Conservation (phyloP, 1,140 invertebrate species). For the Drosophila triauraria region DNA sequence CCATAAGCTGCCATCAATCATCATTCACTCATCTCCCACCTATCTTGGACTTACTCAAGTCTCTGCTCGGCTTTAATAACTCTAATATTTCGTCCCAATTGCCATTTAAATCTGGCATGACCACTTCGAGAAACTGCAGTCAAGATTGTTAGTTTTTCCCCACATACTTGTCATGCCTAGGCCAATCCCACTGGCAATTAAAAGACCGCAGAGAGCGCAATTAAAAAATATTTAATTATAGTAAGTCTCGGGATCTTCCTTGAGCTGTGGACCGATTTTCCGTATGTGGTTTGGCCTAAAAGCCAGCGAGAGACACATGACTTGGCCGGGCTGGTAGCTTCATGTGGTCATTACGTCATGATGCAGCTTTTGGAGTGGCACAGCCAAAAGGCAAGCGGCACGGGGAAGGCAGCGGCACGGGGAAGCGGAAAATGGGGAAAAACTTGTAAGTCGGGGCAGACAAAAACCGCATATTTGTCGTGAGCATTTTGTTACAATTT, state of each 20-base stretch:
- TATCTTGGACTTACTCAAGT: not conserved
- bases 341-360: constrained; percentile 55
- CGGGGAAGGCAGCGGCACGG: not conserved
- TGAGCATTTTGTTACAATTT: constrained; percentile 57
- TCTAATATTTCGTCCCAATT: constrained; percentile 14
- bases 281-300: constrained; percentile 42
- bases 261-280: constrained; percentile 50
- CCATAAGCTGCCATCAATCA: not conserved
- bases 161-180: constrained; percentile 32
- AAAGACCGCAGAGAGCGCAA: constrained; percentile 55
- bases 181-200: constrained; percentile 48
- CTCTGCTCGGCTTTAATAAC: constrained; percentile 11
- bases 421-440: constrained; percentile 46
- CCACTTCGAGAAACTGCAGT: constrained; percentile 35
- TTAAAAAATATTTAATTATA: constrained; percentile 55
- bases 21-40: not conserved
- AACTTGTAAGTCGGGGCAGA: constrained; percentile 33
- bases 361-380: constrained; percentile 53
- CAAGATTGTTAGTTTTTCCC: constrained; percentile 26
- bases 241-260: constrained; percentile 48
- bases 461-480: constrained; percentile 54
- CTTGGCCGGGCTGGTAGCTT: constrained; percentile 33
- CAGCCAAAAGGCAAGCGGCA: constrained; percentile 20
- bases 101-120: constrained; percentile 46
- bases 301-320: constrained; percentile 41